Percentiles rank a stretch among this genome's conserved stretches.
Conservation (phyloP, 1,140 invertebrate genomes). For the Bicyclus anynana region DNA sequence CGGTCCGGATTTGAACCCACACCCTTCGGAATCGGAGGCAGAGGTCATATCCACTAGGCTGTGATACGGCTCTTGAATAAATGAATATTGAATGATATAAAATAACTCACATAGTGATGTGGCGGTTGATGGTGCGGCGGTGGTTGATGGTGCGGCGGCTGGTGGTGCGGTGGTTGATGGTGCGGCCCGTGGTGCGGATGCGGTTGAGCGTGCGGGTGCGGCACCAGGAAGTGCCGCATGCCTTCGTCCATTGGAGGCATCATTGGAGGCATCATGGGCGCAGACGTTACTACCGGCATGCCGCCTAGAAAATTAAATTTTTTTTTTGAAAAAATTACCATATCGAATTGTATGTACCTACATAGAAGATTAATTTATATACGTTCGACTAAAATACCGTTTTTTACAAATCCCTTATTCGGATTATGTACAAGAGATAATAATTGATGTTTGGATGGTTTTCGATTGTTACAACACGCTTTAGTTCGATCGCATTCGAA, state of each 20-base stretch:
- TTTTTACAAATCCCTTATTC: too few relatives aligned
- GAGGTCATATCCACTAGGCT: too few relatives aligned
- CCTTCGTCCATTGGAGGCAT: conserved; percentile 94
- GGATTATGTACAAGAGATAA: too few relatives aligned
- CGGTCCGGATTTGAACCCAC: too few relatives aligned
- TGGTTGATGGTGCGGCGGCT: conserved; percentile 75
- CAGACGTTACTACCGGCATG: conserved; percentile 93
- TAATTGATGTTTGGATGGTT: too few relatives aligned
- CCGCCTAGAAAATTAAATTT: too few relatives aligned
- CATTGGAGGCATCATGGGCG: conserved; percentile 85
- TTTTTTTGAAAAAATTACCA: conserved; percentile 22
- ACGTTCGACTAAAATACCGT: too few relatives aligned
- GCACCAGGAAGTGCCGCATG: conserved; percentile 90
- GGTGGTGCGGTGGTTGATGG: conserved; percentile 77
- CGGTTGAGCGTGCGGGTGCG: conserved; percentile 78
- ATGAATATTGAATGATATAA: background rate
- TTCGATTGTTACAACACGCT: too few relatives aligned
- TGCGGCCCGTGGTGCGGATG: conserved; percentile 77
- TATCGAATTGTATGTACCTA: background rate
- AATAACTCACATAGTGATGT: conserved; percentile 80
- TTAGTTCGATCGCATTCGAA: too few relatives aligned
- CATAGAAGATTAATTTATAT: too few relatives aligned
- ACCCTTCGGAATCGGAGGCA: too few relatives aligned
- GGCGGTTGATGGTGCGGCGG: conserved; percentile 77
- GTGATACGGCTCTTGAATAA: too few relatives aligned